Base-by-base conservation (phyloP, 2,797 vertebrate species). In the Amblyraja radiata region DNA sequence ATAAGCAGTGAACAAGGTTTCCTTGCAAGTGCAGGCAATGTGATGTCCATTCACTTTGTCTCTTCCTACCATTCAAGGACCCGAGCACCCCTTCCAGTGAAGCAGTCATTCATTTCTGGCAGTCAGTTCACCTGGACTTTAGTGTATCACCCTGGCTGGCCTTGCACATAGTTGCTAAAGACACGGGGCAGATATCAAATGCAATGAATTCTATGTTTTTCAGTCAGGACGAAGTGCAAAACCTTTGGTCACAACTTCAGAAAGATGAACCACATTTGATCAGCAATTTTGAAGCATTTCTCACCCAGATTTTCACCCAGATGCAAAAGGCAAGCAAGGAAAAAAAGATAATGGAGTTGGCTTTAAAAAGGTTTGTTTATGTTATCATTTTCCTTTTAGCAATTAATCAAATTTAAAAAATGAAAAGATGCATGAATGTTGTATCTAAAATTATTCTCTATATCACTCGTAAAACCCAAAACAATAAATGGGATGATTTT, bases 301-400 rank as follows among this genome's bases (percentile, higher is more conserved):
- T 99, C 93, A 93, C 96, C 94, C 96, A 97, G 94, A 96, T 98
- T 94, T 98, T 98, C 9, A 96, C 96, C 0, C 98, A 98, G 95
- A 97, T 99, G 93, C 97, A 96, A 93, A 97, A 98, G 94, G 98
- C 97, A 71, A 97, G 97, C 21, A 96, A 98, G 93, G 98, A 99
- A 93, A 99, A 97, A 96, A 96, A 93, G 0, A 97, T 98, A 81
- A 97, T 99, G 97, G 98, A 99, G 94, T 96, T 94, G 0, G 96
- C 97, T 83, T 96, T 99, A 0, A 96, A 96, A 95, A 98, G 96
- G 98, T 99, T 93, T 93, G 94, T 94, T 46, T n/a, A 0, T 46
- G 28, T 18, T 1, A 6, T 28, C 46, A 74, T 23, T 86, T 13
- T 65, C 25, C 6, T 0, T 32, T 1, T 58, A 32, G 18, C 46